phyloP scores from a whole-genome alignment of 2,113 vertebrate species.

The Callocephalon fimbriatum region DNA sequence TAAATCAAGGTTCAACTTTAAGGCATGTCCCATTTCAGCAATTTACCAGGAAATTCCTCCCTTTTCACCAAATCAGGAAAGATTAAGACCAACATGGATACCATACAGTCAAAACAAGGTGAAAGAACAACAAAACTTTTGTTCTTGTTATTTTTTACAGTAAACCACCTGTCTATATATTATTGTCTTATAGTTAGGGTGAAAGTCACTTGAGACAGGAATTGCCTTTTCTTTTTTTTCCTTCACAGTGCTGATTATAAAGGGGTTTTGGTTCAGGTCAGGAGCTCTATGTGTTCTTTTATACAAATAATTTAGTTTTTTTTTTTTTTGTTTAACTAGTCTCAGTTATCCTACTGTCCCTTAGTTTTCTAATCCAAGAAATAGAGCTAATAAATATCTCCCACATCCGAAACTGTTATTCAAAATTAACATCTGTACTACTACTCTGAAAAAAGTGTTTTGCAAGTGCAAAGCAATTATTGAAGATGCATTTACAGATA shows the following conservation, averaged over 20 bases:
- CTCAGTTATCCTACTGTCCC: background rate
- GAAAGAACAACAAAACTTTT: background rate
- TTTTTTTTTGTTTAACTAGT: background rate
- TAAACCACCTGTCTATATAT: background rate
- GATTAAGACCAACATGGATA: background rate
- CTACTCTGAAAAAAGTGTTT: background rate
- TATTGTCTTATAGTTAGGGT: background rate
- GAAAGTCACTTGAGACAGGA: background rate
- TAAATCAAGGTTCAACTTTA: background rate
- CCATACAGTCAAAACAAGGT: background rate
- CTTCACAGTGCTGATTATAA: background rate
- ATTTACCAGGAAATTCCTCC: background rate
- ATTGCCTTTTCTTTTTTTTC: background rate
- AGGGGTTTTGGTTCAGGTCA: fast-evolving
- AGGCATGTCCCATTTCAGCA: background rate
- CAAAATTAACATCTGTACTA: background rate
- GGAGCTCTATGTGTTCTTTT: background rate
- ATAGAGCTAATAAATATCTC: background rate
- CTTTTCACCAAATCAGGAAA: background rate
- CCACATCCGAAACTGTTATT: background rate
- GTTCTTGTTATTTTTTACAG: background rate
- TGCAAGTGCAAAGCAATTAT: background rate
- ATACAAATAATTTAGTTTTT: background rate
- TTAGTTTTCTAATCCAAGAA: background rate
- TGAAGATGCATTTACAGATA: conserved; percentile 7